A percentile compares a stretch with the other conserved stretches of the same genome.
Evolutionary conservation across 2,888 invertebrate species (phyloP).

Genomic region (Dynastes tityus): DNA sequence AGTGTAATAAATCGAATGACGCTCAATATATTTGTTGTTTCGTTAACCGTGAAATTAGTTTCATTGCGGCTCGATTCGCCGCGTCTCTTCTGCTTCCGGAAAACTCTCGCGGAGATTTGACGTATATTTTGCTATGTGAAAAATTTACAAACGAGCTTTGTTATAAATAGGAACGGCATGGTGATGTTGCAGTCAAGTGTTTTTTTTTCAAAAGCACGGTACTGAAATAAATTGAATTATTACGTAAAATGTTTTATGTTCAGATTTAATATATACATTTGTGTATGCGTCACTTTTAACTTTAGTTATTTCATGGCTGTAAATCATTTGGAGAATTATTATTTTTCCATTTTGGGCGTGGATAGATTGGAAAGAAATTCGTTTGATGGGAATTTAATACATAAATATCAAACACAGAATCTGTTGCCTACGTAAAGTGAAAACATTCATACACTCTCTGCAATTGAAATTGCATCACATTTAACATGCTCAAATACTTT

Average conservation of each 20-base stretch:
- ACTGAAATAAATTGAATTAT: conserved; percentile 3
- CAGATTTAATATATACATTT: neutral
- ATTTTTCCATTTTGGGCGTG: too few relatives aligned
- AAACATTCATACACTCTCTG: too few relatives aligned
- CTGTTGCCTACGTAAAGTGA: too few relatives aligned
- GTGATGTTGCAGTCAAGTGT: neutral
- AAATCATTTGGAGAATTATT: too few relatives aligned
- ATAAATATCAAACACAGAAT: too few relatives aligned
- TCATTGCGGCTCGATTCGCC: neutral
- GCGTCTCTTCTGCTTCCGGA: neutral
- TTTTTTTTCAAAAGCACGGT: neutral
- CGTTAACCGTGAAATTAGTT: conserved; percentile 42
- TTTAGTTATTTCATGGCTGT: too few relatives aligned
- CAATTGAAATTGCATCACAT: too few relatives aligned
- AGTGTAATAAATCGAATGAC: conserved; percentile 38
- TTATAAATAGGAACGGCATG: neutral
- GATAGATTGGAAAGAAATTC: too few relatives aligned
- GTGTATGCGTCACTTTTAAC: too few relatives aligned
- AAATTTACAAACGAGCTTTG: conserved; percentile 3
- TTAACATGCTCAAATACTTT: too few relatives aligned
- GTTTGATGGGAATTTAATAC: too few relatives aligned
- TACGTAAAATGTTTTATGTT: neutral
- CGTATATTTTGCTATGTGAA: neutral
- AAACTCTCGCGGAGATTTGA: conserved; percentile 8
- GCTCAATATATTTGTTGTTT: conserved; percentile 36